A percentile compares a stretch with the other conserved stretches of the same genome.
These are phyloP conservation scores for Arizona elegans DNA, from an alignment of 2,113 vertebrate species.

Conservation along the genomic window DNA sequence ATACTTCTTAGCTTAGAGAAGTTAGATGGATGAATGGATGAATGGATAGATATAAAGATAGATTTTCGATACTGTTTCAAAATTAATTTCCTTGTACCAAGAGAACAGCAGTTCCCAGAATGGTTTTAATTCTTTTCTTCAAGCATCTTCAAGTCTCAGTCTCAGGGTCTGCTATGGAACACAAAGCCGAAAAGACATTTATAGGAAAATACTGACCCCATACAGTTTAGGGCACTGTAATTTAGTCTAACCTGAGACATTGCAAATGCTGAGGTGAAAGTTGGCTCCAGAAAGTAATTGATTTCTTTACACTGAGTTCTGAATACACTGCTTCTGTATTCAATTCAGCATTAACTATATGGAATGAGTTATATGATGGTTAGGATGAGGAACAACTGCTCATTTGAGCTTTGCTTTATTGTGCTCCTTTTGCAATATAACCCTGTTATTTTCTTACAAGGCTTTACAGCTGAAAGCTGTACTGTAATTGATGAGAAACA, in stretches of 20 bases:
- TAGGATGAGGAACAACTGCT: not conserved
- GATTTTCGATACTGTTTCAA: not conserved
- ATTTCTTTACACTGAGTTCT: constrained; percentile 24
- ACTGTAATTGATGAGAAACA: not conserved
- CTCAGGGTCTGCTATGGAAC: not conserved
- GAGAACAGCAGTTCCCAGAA: not conserved
- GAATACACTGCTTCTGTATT: constrained; percentile 12
- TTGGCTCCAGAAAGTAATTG: constrained; percentile 19
- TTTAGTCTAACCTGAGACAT: constrained; percentile 17
- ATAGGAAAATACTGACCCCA: not conserved
- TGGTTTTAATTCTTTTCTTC: constrained; percentile 11
- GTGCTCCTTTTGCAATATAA: not conserved
- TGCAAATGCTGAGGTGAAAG: constrained; percentile 8
- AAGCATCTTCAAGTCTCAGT: not conserved
- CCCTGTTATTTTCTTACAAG: not conserved
- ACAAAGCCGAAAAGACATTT: constrained; percentile 1
- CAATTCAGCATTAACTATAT: constrained; percentile 19
- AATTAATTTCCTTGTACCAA: not conserved
- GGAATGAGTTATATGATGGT: not conserved
- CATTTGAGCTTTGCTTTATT: not conserved
- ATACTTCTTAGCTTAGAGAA: not conserved
- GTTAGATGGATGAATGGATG: not conserved
- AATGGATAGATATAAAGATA: not conserved
- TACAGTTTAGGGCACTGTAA: constrained; percentile 19
- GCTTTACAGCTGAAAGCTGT: not conserved